Conservation (phyloP, 2,888 invertebrate species). For the Eremobia ochroleuca region DNA sequence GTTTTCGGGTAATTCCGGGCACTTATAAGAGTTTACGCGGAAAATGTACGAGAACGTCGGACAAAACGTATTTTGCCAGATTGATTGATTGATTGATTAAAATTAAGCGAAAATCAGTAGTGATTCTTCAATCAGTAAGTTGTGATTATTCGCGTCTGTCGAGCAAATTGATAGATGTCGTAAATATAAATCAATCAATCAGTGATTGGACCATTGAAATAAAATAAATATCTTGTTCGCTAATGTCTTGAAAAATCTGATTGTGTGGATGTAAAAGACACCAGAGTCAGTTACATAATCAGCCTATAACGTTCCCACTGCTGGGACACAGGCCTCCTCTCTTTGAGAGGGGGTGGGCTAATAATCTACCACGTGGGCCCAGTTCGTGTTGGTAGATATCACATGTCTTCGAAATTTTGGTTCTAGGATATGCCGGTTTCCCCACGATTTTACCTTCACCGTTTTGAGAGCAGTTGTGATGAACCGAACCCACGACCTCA, state of each 20-base stretch:
- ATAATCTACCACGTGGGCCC: too few species aligned
- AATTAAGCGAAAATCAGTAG: background rate
- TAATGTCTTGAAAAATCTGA: background rate
- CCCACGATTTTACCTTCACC: too few species aligned
- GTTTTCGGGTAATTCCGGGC: conserved; percentile 36
- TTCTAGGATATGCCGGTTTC: too few species aligned
- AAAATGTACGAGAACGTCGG: background rate
- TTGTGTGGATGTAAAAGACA: background rate
- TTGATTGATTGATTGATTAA: background rate
- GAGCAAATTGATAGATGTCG: background rate
- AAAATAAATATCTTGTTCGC: background rate
- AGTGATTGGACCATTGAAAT: background rate
- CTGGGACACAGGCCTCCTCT: too few species aligned
- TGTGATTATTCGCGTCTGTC: background rate
- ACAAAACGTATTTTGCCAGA: background rate
- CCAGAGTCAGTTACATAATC: too few species aligned
- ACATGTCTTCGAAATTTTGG: too few species aligned
- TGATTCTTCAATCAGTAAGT: background rate
- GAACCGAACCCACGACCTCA: too few species aligned
- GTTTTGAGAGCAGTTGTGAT: too few species aligned
- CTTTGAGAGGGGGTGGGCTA: too few species aligned
- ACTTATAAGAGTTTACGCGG: conserved; percentile 9
- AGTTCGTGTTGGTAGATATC: too few species aligned
- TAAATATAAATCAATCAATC: background rate
- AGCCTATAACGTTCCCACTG: too few species aligned